Conservation (phyloP, 2,888 invertebrate genomes). For the Sesia bembeciformis region DNA sequence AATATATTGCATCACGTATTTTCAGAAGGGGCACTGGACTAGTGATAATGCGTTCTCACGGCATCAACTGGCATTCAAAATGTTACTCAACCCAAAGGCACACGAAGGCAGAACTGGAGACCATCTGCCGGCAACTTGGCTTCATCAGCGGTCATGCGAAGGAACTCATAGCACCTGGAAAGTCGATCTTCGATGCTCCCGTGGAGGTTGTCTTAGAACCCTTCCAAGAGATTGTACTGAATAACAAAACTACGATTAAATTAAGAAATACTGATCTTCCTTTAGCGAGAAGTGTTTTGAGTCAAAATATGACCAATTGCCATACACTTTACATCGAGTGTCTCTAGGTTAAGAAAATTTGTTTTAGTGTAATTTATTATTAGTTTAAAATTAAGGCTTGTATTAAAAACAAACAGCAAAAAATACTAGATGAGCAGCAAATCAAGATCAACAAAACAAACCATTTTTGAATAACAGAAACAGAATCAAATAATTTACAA, state of each 20-base stretch:
- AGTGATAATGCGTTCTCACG: constrained; percentile 77
- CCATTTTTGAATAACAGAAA: too few species aligned
- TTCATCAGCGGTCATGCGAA: constrained; percentile 72
- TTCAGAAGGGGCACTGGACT: constrained; percentile 76
- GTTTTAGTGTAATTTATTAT: too few species aligned
- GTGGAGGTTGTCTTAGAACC: constrained; percentile 41
- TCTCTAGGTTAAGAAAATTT: constrained; percentile 19
- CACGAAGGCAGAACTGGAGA: constrained; percentile 69
- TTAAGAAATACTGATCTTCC: constrained; percentile 50
- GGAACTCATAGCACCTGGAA: constrained; percentile 33
- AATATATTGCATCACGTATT: too few species aligned
- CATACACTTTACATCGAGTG: constrained; percentile 67
- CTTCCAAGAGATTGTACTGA: constrained; percentile 49
- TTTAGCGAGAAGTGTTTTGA: constrained; percentile 38
- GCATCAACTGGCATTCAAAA: constrained; percentile 80
- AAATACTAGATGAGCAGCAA: too few species aligned
- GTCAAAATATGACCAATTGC: constrained; percentile 37
- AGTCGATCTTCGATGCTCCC: constrained; percentile 24
- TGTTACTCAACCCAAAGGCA: constrained; percentile 74
- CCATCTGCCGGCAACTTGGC: constrained; percentile 77
- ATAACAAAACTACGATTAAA: constrained; percentile 48
- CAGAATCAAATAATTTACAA: too few species aligned
- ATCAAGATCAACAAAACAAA: too few species aligned
- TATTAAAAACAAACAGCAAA: too few species aligned
- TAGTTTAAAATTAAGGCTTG: too few species aligned